These are phyloP conservation scores for Malacoctenus gilli DNA, from an alignment of 2,797 vertebrate genomes.

Conservation along the genomic window DNA sequence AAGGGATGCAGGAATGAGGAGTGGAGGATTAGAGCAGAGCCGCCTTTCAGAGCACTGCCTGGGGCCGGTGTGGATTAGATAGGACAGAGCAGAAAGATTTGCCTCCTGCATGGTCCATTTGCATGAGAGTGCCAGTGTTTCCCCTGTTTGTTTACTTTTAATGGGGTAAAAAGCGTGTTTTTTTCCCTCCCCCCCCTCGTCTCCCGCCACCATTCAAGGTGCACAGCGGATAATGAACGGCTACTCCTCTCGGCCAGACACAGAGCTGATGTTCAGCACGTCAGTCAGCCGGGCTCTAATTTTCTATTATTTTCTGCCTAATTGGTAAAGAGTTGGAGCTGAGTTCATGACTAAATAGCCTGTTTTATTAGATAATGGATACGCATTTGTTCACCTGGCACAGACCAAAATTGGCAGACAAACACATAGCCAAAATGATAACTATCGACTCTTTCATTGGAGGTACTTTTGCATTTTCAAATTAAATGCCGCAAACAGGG, in stretches of 20 bases:
- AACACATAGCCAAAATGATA: slow-evolving; percentile 61
- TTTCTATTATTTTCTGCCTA: slow-evolving; percentile 59
- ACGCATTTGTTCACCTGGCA: slow-evolving; percentile 69
- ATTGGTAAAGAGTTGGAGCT: slow-evolving; percentile 54
- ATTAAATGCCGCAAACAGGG: slow-evolving; percentile 38
- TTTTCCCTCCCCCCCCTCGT: slow-evolving; percentile 16
- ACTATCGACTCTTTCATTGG: slow-evolving; percentile 55
- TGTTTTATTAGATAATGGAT: slow-evolving; percentile 61
- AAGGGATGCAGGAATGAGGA: slow-evolving; percentile 67
- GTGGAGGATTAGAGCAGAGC: slow-evolving; percentile 70
- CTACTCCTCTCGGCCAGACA: slow-evolving; percentile 39
- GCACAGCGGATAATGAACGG: slow-evolving; percentile 60
- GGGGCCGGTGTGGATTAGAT: slow-evolving; percentile 73
- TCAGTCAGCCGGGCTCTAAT: slow-evolving; percentile 51
- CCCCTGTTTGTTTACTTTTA: slow-evolving; percentile 72
- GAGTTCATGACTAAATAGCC: slow-evolving; percentile 41
- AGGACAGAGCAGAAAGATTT: slow-evolving; percentile 70
- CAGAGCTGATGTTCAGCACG: slow-evolving; percentile 38
- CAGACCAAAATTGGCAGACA: slow-evolving; percentile 47
- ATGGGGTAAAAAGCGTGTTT: slow-evolving; percentile 49
- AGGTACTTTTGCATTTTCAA: slow-evolving; percentile 50
- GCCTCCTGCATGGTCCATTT: slow-evolving; percentile 67
- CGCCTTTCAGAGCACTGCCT: slow-evolving; percentile 67
- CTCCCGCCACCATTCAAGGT: slow-evolving; percentile 51
- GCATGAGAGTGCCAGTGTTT: slow-evolving; percentile 69